phyloP scores from a whole-genome alignment of 1,140 invertebrate genomes.

The Drosophila subpulchrella region DNA sequence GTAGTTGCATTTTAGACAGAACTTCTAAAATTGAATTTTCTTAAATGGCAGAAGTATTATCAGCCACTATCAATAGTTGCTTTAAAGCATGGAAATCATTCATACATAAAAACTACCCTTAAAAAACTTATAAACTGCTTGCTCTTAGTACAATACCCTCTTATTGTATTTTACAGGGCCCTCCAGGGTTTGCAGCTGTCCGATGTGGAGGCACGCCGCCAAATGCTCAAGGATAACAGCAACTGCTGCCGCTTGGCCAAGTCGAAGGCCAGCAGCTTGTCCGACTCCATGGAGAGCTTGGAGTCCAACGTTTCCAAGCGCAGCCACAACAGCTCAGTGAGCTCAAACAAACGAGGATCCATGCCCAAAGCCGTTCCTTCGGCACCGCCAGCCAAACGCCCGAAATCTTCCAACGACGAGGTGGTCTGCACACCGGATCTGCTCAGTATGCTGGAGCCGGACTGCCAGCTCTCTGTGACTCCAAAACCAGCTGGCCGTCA shows the following conservation, averaged over 20 bases:
- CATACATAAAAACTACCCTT: too few species aligned
- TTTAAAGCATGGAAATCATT: too few species aligned
- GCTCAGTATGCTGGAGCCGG: constrained; percentile 80
- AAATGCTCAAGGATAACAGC: constrained; percentile 61
- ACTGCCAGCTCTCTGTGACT: constrained; percentile 73
- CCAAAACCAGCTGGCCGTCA: constrained; percentile 36
- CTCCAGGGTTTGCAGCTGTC: constrained; percentile 48
- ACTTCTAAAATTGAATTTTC: too few species aligned
- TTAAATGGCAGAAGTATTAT: too few species aligned
- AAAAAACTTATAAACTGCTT: too few species aligned
- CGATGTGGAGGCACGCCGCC: constrained; percentile 53
- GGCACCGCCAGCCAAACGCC: constrained; percentile 53
- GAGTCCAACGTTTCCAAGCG: constrained; percentile 70
- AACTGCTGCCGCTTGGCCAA: constrained; percentile 76
- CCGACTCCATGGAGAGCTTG: constrained; percentile 78
- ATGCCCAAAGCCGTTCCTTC: background rate
- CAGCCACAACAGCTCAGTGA: constrained; percentile 48
- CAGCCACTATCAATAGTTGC: too few species aligned
- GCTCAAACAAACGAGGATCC: constrained; percentile 43
- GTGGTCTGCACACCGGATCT: constrained; percentile 84
- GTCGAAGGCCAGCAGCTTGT: constrained; percentile 61
- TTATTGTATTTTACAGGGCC: constrained; percentile 19
- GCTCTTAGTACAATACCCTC: too few species aligned
- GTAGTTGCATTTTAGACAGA: too few species aligned
- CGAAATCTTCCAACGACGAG: constrained; percentile 75